Conservation (phyloP, 2,888 invertebrate species). For the Drosophila basisetae region DNA sequence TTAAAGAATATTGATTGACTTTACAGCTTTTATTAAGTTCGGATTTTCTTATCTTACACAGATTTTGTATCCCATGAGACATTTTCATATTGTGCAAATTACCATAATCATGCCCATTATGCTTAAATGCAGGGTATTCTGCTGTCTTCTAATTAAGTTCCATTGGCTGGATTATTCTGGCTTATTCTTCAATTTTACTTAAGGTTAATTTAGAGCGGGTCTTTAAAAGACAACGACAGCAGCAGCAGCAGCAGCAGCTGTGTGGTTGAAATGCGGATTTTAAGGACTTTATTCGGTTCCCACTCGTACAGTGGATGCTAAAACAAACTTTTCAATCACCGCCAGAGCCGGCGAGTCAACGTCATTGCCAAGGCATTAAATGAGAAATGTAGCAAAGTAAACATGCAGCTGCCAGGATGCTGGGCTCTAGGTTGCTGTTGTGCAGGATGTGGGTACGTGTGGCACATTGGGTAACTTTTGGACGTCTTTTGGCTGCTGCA, state of each 20-base stretch:
- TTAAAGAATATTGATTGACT: background rate
- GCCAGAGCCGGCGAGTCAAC: slow-evolving; percentile 62
- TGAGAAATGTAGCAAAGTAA: slow-evolving; percentile 72
- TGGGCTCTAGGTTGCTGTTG: slow-evolving; percentile 2
- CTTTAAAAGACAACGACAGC: slow-evolving; percentile 17
- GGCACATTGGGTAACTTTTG: slow-evolving; percentile 29
- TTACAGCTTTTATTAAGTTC: background rate
- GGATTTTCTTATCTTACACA: background rate
- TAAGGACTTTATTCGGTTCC: background rate
- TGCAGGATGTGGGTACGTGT: slow-evolving; percentile 27
- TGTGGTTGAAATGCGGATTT: slow-evolving; percentile 2
- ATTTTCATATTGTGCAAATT: background rate
- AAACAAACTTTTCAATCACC: slow-evolving; percentile 75
- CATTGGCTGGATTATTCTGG: background rate
- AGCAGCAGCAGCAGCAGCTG: slow-evolving; percentile 14
- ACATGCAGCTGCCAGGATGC: slow-evolving; percentile 58
- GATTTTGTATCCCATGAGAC: background rate
- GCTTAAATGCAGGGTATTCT: background rate
- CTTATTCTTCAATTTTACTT: background rate
- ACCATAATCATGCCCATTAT: background rate
- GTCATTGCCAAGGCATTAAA: slow-evolving; percentile 74
- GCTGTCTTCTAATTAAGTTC: background rate
- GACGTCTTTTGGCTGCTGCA: slow-evolving; percentile 32
- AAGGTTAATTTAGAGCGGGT: slow-evolving; percentile 7
- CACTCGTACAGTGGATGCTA: slow-evolving; percentile 29